These are phyloP conservation scores for Emesis furor DNA, from an alignment of 2,888 invertebrate genomes.

Conservation along the genomic window DNA sequence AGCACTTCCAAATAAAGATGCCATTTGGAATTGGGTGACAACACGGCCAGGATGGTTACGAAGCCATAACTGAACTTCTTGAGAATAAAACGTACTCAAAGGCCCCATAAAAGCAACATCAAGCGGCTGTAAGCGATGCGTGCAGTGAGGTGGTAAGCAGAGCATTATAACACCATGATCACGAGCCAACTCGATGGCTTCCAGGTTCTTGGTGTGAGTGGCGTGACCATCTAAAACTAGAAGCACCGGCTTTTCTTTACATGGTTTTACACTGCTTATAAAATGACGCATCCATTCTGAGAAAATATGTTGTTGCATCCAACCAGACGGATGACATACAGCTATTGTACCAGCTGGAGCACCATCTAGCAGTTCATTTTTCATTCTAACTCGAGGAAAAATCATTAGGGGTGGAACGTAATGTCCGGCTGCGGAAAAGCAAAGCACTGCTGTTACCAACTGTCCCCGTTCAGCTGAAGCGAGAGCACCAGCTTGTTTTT, in stretches of 20 bases:
- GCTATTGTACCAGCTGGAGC: conserved; percentile 37
- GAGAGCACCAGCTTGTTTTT: conserved; percentile 18
- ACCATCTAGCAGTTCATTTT: conserved; percentile 35
- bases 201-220: conserved; percentile 53
- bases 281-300: conserved; percentile 66
- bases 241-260: conserved; percentile 33
- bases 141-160: conserved; percentile 50
- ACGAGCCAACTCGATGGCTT: conserved; percentile 44
- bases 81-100: conserved; percentile 53
- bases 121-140: conserved; percentile 57
- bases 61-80: conserved; percentile 47
- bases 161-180: conserved; percentile 37
- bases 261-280: conserved; percentile 35
- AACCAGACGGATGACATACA: conserved; percentile 41
- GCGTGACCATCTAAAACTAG: conserved; percentile 49
- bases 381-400: conserved; percentile 35
- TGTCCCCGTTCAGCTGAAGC: conserved; percentile 33
- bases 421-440: conserved; percentile 29
- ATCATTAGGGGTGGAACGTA: conserved; percentile 36
- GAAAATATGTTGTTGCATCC: conserved; percentile 59
- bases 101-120: conserved; percentile 55
- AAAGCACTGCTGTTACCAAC: conserved; percentile 27
- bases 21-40: conserved; percentile 42
- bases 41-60: conserved; percentile 37
- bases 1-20: conserved; percentile 50